Evolutionary conservation across 2,888 invertebrate species (phyloP), one percentile per base, ranked within the genome.

Genomic region (Xestobium rufovillosum): DNA sequence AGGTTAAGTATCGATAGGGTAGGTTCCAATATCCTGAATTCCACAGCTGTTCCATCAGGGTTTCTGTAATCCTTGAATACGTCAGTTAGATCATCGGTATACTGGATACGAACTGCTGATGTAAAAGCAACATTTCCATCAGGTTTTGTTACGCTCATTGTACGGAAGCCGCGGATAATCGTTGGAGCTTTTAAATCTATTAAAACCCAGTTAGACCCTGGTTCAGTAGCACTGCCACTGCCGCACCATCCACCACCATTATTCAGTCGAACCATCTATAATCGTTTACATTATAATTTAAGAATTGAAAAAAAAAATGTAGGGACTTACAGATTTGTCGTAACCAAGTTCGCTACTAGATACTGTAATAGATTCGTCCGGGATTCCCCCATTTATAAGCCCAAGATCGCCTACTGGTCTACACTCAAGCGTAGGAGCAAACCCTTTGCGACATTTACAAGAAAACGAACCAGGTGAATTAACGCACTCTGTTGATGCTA

Each of bases 181-280:
- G 88, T 87, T 0, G 90, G 88, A 13, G 91, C 88, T 66, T 84
- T 82, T 47, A 92, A 71, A 56, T 94, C 92, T 42, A 92, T 73
- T 44, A 84, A 69, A 34, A 88, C 78, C 90, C 91, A 92, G 59
- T 92, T 92, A 11, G 82, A 77, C 31, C 90, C 91, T 3, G 86
- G 84, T 58, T 90, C 88, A 33, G 82, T 70, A 31, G 81, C 82
- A 53, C 80, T 83, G 6, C 92, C 92, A 53, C 80, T 83, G 6
- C 92, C 92, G 62, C 92, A 94, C 92, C 92, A 92, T 29, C 91
- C 91, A 34, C 77, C 78, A 23, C 81, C 81, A 48, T 78, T 83
- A 57, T 86, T 90, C 10, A 92, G 67, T 13, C 92, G 80, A 29
- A 90, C 75, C 72, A 85, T 83, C 85, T 85, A 55, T 33, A 63